Conservation (phyloP, 2,797 vertebrate genomes). For the Crenuchus spilurus region DNA sequence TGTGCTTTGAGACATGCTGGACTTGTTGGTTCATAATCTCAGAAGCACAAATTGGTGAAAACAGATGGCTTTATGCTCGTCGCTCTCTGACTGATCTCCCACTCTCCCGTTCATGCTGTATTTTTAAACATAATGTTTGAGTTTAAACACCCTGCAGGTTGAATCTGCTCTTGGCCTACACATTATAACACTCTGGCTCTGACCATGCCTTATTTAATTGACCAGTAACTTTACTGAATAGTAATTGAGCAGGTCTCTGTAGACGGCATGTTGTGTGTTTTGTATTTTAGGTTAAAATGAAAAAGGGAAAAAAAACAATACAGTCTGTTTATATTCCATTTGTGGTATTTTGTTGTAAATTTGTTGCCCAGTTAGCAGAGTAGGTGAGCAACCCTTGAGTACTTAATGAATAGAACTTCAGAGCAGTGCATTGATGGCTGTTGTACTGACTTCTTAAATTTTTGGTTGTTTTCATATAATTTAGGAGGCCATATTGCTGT, state of each 20-base stretch:
- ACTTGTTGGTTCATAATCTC: neutral
- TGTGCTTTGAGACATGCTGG: slow-evolving; percentile 9
- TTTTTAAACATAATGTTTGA: neutral
- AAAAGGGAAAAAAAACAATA: too few species aligned
- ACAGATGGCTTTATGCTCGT: slow-evolving; percentile 16
- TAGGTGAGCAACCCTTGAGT: neutral
- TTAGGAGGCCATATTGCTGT: neutral
- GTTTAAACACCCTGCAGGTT: neutral
- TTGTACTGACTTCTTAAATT: neutral
- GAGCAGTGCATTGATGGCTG: neutral
- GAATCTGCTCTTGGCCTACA: neutral
- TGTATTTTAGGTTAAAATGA: neutral
- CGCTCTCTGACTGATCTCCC: slow-evolving; percentile 1
- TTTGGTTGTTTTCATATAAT: neutral
- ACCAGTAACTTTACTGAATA: neutral
- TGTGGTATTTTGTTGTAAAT: neutral
- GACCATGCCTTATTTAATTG: slow-evolving; percentile 3
- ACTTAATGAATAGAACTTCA: neutral
- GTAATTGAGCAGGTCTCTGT: neutral
- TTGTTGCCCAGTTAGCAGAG: too few species aligned
- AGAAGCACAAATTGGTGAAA: neutral
- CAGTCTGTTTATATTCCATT: neutral
- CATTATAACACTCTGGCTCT: neutral
- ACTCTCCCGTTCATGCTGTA: neutral
- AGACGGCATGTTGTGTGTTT: neutral